phyloP scores from a whole-genome alignment of 64 coral and sea anemone genomes.

The Actinia equina region DNA sequence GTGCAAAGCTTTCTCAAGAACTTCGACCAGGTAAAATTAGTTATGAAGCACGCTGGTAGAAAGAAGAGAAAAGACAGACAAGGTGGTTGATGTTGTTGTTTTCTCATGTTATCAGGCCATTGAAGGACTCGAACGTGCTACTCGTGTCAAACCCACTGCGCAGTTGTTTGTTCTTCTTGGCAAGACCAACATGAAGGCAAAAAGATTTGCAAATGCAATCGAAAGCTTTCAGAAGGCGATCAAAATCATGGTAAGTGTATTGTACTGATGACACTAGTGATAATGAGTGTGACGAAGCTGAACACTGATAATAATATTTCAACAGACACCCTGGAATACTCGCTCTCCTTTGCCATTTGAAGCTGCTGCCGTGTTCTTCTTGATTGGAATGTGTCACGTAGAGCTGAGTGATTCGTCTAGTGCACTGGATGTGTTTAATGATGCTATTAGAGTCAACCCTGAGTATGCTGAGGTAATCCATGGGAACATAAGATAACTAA shows the following conservation, averaged over 20 bases:
- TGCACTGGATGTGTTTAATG: constrained; percentile 85
- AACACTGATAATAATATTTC: background rate
- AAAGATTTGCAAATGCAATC: constrained; percentile 82
- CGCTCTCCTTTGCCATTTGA: constrained; percentile 70
- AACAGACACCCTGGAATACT: constrained; percentile 86
- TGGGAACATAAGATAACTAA: no score
- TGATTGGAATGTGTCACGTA: constrained; percentile 89
- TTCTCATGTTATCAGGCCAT: constrained; percentile 51
- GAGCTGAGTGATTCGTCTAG: constrained; percentile 46
- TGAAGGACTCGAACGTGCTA: constrained; percentile 79
- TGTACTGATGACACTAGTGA: background rate
- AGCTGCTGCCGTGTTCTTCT: constrained; percentile 82
- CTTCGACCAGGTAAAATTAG: constrained; percentile 75
- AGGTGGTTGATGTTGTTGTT: background rate
- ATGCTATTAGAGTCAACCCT: constrained; percentile 82
- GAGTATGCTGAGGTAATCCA: constrained; percentile 42
- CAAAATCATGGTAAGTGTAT: constrained; percentile 61
- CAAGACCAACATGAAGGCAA: constrained; percentile 97
- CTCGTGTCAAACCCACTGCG: constrained; percentile 70
- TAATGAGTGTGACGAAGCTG: background rate
- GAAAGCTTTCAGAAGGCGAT: constrained; percentile 74
- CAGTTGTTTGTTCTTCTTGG: constrained; percentile 79
- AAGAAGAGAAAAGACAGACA: no score
- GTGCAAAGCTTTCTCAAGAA: constrained; percentile 94
- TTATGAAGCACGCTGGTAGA: background rate